Evolutionary conservation across 1,140 invertebrate genomes (phyloP).

Genomic region (Neodiprion fabricii): DNA sequence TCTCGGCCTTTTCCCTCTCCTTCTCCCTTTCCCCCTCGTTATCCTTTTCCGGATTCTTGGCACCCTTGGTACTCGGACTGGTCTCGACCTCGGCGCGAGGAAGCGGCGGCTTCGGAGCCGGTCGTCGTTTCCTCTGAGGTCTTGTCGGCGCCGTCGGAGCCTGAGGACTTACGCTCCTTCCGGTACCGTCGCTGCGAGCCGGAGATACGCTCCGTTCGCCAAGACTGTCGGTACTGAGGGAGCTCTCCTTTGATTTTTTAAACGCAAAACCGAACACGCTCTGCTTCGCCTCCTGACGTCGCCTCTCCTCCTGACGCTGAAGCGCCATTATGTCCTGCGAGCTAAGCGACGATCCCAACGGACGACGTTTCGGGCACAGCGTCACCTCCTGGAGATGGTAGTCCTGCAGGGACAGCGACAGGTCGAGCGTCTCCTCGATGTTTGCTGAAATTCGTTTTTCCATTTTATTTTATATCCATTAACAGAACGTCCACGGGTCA

Average conservation of each 20-base stretch:
- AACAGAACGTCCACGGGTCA: background rate
- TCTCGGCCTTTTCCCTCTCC: constrained; percentile 33
- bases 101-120: constrained; percentile 66
- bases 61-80: constrained; percentile 8
- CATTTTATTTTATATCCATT: background rate
- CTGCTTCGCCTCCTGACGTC: constrained; percentile 59
- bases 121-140: constrained; percentile 64
- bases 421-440: constrained; percentile 67
- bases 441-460: constrained; percentile 61
- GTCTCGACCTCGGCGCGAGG: constrained; percentile 13
- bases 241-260: constrained; percentile 59
- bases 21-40: constrained; percentile 21
- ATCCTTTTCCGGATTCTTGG: constrained; percentile 20
- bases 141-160: constrained; percentile 56
- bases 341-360: constrained; percentile 64
- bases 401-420: constrained; percentile 67
- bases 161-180: constrained; percentile 54
- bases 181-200: constrained; percentile 58
- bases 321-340: constrained; percentile 71
- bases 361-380: constrained; percentile 64
- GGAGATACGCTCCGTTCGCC: constrained; percentile 62
- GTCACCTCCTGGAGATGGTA: constrained; percentile 73
- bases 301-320: constrained; percentile 65
- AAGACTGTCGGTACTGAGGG: constrained; percentile 61
- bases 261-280: constrained; percentile 66